Evolutionary conservation across 2,888 invertebrate species (phyloP).

Genomic region (Papilio gigon): DNA sequence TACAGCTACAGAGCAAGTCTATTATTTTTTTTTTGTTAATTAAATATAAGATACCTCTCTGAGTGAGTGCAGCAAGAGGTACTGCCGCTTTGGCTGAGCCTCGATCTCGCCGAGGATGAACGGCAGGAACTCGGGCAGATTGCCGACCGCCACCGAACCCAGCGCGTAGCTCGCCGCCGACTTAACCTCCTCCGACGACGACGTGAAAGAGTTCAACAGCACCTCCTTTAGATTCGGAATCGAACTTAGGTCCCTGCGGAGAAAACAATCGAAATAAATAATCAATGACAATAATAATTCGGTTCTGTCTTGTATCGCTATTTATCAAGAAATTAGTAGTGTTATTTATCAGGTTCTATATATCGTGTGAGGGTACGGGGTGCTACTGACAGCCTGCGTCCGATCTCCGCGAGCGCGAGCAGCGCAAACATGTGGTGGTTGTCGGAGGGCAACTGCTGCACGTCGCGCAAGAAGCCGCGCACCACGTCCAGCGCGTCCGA

Average conservation of each 20-base stretch:
- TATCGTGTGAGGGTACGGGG: background rate
- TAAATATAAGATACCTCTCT: conserved; percentile 89
- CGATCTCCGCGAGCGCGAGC: conserved; percentile 98
- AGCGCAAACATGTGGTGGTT: conserved; percentile 95
- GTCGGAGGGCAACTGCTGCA: conserved; percentile 87
- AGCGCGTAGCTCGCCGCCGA: conserved; percentile 98
- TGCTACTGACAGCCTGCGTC: conserved; percentile 90
- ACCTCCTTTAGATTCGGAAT: conserved; percentile 89
- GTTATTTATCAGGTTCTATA: too few species aligned
- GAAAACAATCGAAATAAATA: background rate
- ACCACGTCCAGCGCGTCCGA: conserved; percentile 71
- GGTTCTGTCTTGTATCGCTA: background rate
- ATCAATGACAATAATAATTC: background rate
- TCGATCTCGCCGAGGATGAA: conserved; percentile 97
- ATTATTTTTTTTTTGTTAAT: background rate
- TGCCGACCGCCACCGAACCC: conserved; percentile 97
- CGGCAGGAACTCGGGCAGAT: conserved; percentile 95
- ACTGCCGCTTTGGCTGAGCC: conserved; percentile 96
- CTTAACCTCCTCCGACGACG: conserved; percentile 97
- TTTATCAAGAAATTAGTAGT: background rate
- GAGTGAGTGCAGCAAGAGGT: conserved; percentile 96
- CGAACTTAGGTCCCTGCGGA: conserved; percentile 88
- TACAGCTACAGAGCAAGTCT: conserved; percentile 10
- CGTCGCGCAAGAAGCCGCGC: conserved; percentile 85
- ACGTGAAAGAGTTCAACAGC: conserved; percentile 93